Evolutionary conservation across 2,888 invertebrate species (phyloP), one percentile per base, ranked within the genome.

Genomic region (Pollenia labialis): DNA sequence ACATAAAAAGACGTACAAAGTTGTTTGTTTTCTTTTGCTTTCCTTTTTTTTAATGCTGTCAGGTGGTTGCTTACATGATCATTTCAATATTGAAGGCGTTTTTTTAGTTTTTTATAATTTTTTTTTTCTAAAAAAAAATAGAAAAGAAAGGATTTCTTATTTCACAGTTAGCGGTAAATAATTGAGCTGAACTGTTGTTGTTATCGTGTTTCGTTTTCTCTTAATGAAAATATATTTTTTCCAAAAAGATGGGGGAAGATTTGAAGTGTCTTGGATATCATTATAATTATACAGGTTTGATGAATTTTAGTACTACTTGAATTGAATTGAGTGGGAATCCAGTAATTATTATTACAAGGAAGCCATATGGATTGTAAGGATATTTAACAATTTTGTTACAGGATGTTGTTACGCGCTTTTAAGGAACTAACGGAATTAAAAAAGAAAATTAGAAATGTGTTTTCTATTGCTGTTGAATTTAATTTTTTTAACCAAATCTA

Each of bases 1-100:
- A 72, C 85, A 88, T 75, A 81, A 87, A 87, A 85, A 85, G 85
- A 83, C 81, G 68, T 79, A 86, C 84, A 11, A 18, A 46, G 0
- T 18, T 68, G 58, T 86, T 75, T 72, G 80, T 81, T 87, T 85
- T 77, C 75, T 69, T 82, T 84, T 68, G 18, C 8, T 56, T 32
- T 32, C 32, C 32, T 6, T 32, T 48, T 71, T 56, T 81, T 75
- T 75, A 75, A 87, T 85, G 42, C 52, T 85, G 88, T 88, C 85
- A 88, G 88, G 88, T 88, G 88, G 85, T 77, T 88, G 76, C 56
- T 77, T 85, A 83, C 85, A 85, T 77, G 85, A 79, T 83, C 81
- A 68, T 66, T 68, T 66, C 16, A 69, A 56, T 76, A 64, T 64
- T n/a, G 81, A 64, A 81, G 87, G 87, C 87, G 87, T 84, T 87